Base-by-base conservation (phyloP, 2,797 vertebrate genomes). In the Centroberyx gerrardi region DNA sequence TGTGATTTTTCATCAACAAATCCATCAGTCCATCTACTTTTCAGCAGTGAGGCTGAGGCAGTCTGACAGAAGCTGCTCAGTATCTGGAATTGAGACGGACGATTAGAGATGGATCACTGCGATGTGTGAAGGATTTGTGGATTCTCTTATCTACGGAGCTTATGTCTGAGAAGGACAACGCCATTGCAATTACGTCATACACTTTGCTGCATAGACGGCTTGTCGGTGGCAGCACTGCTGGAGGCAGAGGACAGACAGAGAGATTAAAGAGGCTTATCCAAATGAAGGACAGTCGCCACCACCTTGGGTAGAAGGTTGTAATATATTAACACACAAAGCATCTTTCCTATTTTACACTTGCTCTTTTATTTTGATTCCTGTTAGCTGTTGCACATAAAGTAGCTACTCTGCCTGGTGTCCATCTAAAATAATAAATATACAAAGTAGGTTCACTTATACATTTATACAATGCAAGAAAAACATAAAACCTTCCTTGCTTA, bases 101-200 rank as follows among this genome's bases (percentile, higher is more conserved):
- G 85, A 92, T 87, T 84, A 81, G 62, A 83, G 70, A 85, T 86
- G 71, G 83, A 82, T 69, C 59, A 78, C 62, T 65, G 54, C 28
- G 74, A 71, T 75, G 78, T 65, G 68, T 14, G 53, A 73, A 72
- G 86, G 92, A 93, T 93, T 93, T 91, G 78, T 69, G 73, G 72
- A 83, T 67, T 75, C 71, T 84, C 70, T 73, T 68, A 85, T 90
- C 81, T 75, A 58, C 58, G 81, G 69, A 82, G 89, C 82, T 93
- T 90, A 93, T 29, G 67, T 71, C 80, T 64, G 62, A 85, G 83
- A 90, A 90, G 89, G 88, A 90, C 91, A 91, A 86, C 90, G 82
- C 69, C 76, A 42, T 15, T 72, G 68, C 78, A 27, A 88, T 74
- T 60, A 80, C 81, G 75, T 87, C 77, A 76, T 71, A 66, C 60